Evolutionary conservation across 2,113 vertebrate genomes (phyloP), one percentile per base, ranked within the genome.

Genomic region (Narcine bancroftii): DNA sequence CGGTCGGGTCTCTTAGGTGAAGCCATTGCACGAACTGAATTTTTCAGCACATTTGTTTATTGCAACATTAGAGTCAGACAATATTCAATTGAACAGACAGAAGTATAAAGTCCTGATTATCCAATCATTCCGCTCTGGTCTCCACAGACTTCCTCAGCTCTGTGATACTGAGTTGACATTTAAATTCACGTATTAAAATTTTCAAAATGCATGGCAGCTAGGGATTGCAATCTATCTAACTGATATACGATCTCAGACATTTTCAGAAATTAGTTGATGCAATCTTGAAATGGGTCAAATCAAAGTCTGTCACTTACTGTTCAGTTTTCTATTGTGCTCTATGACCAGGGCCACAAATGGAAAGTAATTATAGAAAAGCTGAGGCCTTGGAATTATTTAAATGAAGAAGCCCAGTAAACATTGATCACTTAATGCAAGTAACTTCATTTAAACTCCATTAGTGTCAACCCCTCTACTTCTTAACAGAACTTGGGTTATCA

Each of bases 331-430:
- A 6, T 60, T 3, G 71, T 33, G 21, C 71, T 7, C 5, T 4
- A 7, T 33, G 71, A 72, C n/a, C n/a, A n/a, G n/a, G n/a, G n/a
- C n/a, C n/a, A n/a, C n/a, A n/a, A n/a, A n/a, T n/a, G n/a, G n/a
- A n/a, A n/a, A n/a, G n/a, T n/a, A n/a, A n/a, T n/a, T n/a, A n/a
- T n/a, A 47, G 36, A 63, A 65, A 63, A 89, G 6, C 85, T 89
- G 85, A 36, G 65, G 56, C 85, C 33, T 13, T 60, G n/a, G 60
- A 89, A 89, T 65, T 89, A 65, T 89, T 89, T 65, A 89, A 89
- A 60, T 56, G 65, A 10, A 42, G n/a, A 36, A 65, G n/a, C 65
- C 85, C 63, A 56, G 17, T 63, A 65, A 56, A 65, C 85, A 89
- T 63, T 65, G 56, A 65, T 65, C 85, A 81, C 42, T 65, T 65